These are phyloP conservation scores for Drosophila tani DNA, from an alignment of 1,140 invertebrate species.

Conservation along the genomic window DNA sequence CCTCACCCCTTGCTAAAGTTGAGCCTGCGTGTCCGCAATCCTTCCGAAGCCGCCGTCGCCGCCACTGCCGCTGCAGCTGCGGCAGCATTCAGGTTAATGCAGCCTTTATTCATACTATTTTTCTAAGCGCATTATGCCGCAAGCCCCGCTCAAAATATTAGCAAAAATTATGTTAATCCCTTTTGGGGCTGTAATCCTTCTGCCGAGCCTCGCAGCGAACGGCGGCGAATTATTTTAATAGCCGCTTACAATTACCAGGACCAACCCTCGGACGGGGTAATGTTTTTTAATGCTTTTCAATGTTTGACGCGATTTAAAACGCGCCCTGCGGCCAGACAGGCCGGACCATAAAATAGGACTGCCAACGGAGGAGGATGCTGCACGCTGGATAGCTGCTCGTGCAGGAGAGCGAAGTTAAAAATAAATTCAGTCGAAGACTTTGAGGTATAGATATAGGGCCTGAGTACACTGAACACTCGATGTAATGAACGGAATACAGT, in stretches of 20 bases:
- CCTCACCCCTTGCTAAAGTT: constrained; percentile 5
- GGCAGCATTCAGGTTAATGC: constrained; percentile 71
- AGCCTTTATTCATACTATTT: constrained; percentile 66
- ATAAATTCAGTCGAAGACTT: constrained; percentile 10
- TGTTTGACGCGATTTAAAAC: constrained; percentile 50
- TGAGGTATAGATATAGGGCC: constrained; percentile 2
- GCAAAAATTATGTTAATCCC: constrained; percentile 73
- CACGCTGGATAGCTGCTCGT: constrained; percentile 6
- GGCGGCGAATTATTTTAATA: constrained; percentile 71
- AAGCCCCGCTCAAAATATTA: constrained; percentile 64
- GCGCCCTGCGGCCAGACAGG: constrained; percentile 27
- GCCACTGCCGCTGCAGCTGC: constrained; percentile 36
- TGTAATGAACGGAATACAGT: neutral
- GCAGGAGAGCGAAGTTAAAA: constrained; percentile 12
- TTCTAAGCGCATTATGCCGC: constrained; percentile 75
- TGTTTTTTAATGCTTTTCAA: constrained; percentile 42
- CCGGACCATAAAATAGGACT: constrained; percentile 21
- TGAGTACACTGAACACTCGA: neutral
- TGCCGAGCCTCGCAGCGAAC: constrained; percentile 15
- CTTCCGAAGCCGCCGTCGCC: constrained; percentile 25
- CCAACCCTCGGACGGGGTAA: constrained; percentile 30
- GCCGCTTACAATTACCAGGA: constrained; percentile 64
- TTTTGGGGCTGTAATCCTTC: constrained; percentile 28
- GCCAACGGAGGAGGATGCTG: constrained; percentile 6
- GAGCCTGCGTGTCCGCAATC: constrained; percentile 39